Evolutionary conservation across 1,140 invertebrate genomes (phyloP), one percentile per base, ranked within the genome.

Genomic region (Leptinotarsa texana): DNA sequence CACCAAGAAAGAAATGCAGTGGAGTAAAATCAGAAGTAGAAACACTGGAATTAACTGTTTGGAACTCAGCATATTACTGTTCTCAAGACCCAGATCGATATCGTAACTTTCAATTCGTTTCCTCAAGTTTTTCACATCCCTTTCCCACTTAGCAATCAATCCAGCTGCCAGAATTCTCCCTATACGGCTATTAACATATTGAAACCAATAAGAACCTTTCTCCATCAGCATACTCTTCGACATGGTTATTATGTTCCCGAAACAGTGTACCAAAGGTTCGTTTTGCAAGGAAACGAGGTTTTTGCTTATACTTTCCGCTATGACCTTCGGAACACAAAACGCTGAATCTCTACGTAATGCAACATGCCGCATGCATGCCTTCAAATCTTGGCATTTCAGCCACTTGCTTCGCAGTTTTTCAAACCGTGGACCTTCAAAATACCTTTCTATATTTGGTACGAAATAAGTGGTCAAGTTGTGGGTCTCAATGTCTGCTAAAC

Each of bases 381-480:
- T 15, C 6, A 6, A 15, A 66, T 66, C 22, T n/a, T 18, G n/a
- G 3, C 63, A 66, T 22, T 66, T 13, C 4, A 24, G n/a, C n/a
- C 63, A 66, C n/a, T 66, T 17, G 6, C 22, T 22, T 18, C n/a
- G 63, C 22, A 15, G 15, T 66, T 24, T 11, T 66, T 66, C 24
- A 13, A 17, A 66, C 11, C 22, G 21, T 13, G 63, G 15, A 8
- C 27, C 63, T 15, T 66, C 15, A 15, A 66, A 66, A n/a, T 22
- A 66, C 15, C 63, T 66, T 13, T 24, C 22, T 8, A 33, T 15
- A 24, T 66, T 66, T 66, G 21, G 21, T 22, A 22, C 27, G 22
- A 17, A 66, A 33, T 66, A 66, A 3, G n/a, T 66, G n/a, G 63
- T 66, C 63, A 66, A 66, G 27, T 66, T 66, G 27, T 66, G 13